phyloP scores from a whole-genome alignment of 2,113 vertebrate genomes.

The Neopipo cinnamomea region DNA sequence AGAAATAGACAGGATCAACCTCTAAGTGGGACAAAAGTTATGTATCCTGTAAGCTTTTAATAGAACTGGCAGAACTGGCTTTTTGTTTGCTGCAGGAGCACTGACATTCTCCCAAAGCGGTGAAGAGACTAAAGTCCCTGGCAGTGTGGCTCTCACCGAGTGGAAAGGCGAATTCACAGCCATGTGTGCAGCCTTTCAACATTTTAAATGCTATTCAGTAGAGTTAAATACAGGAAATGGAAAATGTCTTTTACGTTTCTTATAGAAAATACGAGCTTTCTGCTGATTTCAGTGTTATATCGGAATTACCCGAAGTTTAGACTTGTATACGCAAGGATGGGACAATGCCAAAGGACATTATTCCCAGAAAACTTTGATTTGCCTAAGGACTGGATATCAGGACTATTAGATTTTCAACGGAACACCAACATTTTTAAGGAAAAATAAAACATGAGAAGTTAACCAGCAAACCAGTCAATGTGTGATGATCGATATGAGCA shows the following conservation, averaged over 20 bases:
- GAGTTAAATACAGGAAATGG: not conserved
- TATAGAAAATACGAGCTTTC: not conserved
- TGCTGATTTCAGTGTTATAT: not conserved
- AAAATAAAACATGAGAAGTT: not conserved
- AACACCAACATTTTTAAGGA: not conserved
- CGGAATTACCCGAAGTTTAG: not conserved
- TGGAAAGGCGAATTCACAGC: not conserved
- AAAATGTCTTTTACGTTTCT: not conserved
- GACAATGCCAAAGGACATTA: not conserved
- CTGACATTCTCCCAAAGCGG: not conserved
- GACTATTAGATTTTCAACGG: not conserved
- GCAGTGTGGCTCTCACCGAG: accelerated
- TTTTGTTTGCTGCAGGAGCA: not conserved
- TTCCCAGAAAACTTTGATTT: not conserved
- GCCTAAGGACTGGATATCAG: not conserved
- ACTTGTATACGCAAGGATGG: not conserved
- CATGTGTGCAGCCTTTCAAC: not conserved
- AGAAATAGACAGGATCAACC: not conserved
- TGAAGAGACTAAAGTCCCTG: not conserved
- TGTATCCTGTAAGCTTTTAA: not conserved
- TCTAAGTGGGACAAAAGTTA: not conserved
- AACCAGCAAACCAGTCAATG: not conserved
- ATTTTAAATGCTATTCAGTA: not conserved
- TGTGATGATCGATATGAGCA: slow-evolving; percentile 15
- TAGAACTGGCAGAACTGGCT: not conserved